These are phyloP conservation scores for Meganola albula DNA, from an alignment of 2,888 invertebrate species.

Conservation along the genomic window DNA sequence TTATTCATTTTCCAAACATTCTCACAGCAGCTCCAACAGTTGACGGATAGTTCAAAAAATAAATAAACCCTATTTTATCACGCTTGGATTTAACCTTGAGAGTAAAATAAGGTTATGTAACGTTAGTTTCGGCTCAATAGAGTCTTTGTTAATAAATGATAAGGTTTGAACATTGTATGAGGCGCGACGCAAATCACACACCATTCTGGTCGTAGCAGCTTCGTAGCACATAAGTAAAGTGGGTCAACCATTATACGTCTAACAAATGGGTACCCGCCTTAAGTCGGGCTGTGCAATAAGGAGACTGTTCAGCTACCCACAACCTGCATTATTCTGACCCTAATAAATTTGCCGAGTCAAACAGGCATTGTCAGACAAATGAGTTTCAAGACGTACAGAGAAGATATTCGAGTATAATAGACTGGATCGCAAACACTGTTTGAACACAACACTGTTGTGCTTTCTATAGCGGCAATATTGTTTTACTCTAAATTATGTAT, in stretches of 20 bases:
- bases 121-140: constrained; percentile 26
- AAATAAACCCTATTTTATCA: constrained; percentile 36
- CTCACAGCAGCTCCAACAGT: constrained; percentile 50
- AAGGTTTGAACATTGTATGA: constrained; percentile 43
- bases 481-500: no score
- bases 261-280: constrained; percentile 66
- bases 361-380: constrained; percentile 70
- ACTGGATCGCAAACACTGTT: constrained; percentile 17
- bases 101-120: constrained; percentile 10
- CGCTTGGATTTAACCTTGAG: constrained; percentile 28
- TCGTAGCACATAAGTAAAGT: constrained; percentile 61
- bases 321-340: constrained; percentile 75
- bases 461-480: no score
- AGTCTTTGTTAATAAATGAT: constrained; percentile 36
- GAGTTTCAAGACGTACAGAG: constrained; percentile 44
- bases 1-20: constrained; percentile 73
- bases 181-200: constrained; percentile 58
- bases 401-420: constrained; percentile 27
- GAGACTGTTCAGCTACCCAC: constrained; percentile 66
- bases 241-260: constrained; percentile 72
- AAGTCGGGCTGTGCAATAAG: constrained; percentile 68
- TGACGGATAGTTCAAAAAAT: constrained; percentile 53
- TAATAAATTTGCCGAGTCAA: constrained; percentile 74
- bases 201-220: constrained; percentile 41
- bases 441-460: neutral